Conservation (phyloP, 2,797 vertebrate genomes). For the Buphagus erythrorhynchus region DNA sequence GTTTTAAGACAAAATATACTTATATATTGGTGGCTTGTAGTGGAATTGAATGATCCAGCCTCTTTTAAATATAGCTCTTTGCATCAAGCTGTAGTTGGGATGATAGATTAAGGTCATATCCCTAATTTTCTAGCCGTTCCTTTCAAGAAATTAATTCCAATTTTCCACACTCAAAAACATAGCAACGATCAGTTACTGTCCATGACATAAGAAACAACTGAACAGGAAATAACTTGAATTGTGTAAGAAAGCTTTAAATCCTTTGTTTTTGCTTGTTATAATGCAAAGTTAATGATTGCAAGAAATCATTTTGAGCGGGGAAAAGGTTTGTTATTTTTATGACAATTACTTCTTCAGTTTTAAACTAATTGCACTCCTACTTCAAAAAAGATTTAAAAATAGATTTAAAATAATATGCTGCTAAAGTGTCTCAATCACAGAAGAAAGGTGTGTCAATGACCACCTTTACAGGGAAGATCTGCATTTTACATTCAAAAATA, state of each 20-base stretch:
- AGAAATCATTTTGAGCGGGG: not conserved
- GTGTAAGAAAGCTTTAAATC: not conserved
- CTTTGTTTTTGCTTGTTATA: not conserved
- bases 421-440: not conserved
- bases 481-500: not conserved
- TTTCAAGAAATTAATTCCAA: not conserved
- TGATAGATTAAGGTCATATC: not conserved
- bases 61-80: not conserved
- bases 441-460: not conserved
- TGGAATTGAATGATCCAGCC: not conserved
- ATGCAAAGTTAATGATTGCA: not conserved
- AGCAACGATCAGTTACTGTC: not conserved
- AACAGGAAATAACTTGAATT: not conserved
- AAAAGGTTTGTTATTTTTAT: not conserved
- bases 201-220: not conserved
- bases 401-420: not conserved
- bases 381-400: not conserved
- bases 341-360: not conserved
- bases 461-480: not conserved
- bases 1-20: not conserved
- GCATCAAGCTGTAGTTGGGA: not conserved
- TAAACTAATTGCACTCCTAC: not conserved
- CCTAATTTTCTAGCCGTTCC: not conserved
- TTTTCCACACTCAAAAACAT: not conserved
- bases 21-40: not conserved